Base-by-base conservation (phyloP, 2,113 vertebrate genomes). In the Odontophorus gujanensis region DNA sequence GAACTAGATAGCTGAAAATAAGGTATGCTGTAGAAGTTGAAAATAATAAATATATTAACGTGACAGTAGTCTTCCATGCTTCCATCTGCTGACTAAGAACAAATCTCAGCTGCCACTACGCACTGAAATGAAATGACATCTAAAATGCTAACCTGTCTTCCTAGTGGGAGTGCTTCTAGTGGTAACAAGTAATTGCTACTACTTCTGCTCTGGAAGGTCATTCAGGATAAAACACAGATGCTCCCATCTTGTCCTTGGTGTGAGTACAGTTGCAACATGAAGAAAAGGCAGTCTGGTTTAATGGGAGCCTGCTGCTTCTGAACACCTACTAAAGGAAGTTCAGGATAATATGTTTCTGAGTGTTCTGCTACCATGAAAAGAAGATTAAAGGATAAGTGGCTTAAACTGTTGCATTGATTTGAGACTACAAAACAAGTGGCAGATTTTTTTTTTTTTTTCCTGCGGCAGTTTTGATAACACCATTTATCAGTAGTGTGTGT, bases 361-460 rank as follows among this genome's bases (percentile, higher is more conserved):
- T 48, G 42, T 82, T 95, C 91, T 91, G 75, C 68, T 78, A 28
- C 75, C 38, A 20, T 72, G 94, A 85, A 95, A 96, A 92, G 92
- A 66, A 96, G 93, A 97, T 96, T 94, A 95, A 96, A 94, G 94
- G 93, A 94, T 94, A 90, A 97, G 82, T 96, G 94, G 85, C 47
- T 95, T 85, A 78, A 65, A 1, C n/a, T 87, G 85, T 81, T 94
- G 59, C 79, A 65, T 48, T 90, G 91, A 87, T 67, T 92, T 11
- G 19, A 93, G 75, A 58, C 84, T 55, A 61, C 75, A 71, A 92
- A 95, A 92, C 82, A 94, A 95, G 91, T 57, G 71, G 68, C 61
- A 81, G 81, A 47, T 1, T 59, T 28, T 53, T 59, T 55, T 26
- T 51, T 59, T 58, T 32, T 57, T 69, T 71, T 85, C 14, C 20